Evolutionary conservation across 2,113 vertebrate genomes (phyloP), one percentile per base, ranked within the genome.

Genomic region (Phaethon lepturus): DNA sequence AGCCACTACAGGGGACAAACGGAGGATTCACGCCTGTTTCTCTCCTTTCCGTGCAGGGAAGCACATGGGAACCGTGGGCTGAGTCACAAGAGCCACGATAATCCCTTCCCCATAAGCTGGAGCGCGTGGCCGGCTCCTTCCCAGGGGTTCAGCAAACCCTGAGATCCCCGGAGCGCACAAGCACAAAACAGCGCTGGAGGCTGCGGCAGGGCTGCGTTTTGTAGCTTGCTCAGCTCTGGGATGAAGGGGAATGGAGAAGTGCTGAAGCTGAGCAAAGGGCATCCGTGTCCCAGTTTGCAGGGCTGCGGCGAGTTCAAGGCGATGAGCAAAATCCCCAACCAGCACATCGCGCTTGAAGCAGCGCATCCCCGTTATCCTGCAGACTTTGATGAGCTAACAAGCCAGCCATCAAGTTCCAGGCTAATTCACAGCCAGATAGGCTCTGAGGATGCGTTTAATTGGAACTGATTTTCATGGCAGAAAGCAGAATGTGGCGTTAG

Each of bases 251-350:
- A 4, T 0, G 19, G 67, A 55, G 69, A 68, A 53, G 26, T 5
- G 9, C 73, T 90, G 85, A 90, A 87, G 92, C 81, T 85, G 92
- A 94, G 87, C 64, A 84, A 40, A 97, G 85, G 84, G 78, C 64
- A 52, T 19, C 78, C 2, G 0, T 2, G 18, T 47, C 82, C 47
- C 81, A 15, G 11, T 75, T 74, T 55, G 58, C 56, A 31, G 14
- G 20, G 63, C 86, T 93, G 76, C 2, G 0, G 42, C 0, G 3
- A 90, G 62, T 72, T 92, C 49, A 71, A 92, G 81, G 77, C 17
- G 6, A 68, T 1, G 28, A 69, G 50, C 38, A 71, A 84, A 96
- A 74, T 66, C 68, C 80, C 77, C 5, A 10, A 10, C 6, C 25
- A 6, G 33, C 13, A 4, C 52, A 6, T 49, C 2, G 2, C 63